Conservation (phyloP, 2,113 vertebrate species). For the Protobothrops mucrosquamatus region DNA sequence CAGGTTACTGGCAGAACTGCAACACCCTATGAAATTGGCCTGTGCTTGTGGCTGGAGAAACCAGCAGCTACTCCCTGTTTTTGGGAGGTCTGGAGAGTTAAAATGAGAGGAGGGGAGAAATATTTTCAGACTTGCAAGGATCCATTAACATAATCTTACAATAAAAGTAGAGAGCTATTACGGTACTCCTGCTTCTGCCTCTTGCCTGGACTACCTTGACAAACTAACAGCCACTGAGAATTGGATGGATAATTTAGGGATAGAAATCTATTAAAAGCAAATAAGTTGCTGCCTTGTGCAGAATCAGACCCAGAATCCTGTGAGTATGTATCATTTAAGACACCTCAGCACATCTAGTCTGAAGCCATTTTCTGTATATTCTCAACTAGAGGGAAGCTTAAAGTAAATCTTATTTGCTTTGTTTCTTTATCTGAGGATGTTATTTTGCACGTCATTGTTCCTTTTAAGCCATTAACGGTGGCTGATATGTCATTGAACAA, state of each 20-base stretch:
- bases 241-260: not conserved
- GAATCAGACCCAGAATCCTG: not conserved
- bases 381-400: not conserved
- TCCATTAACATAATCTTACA: not conserved
- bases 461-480: not conserved
- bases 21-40: not conserved
- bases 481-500: not conserved
- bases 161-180: not conserved
- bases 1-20: not conserved
- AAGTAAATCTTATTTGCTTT: rapidly evolving
- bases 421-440: not conserved
- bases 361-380: not conserved
- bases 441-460: not conserved
- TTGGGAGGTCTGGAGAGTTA: not conserved
- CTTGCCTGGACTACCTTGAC: not conserved
- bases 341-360: not conserved
- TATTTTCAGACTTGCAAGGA: not conserved
- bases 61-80: not conserved
- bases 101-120: not conserved
- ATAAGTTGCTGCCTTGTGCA: not conserved
- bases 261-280: not conserved
- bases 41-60: not conserved
- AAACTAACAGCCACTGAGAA: not conserved
- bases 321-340: not conserved
- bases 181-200: not conserved